Evolutionary conservation across 2,888 invertebrate species (phyloP).

Genomic region (Oligia strigilis): DNA sequence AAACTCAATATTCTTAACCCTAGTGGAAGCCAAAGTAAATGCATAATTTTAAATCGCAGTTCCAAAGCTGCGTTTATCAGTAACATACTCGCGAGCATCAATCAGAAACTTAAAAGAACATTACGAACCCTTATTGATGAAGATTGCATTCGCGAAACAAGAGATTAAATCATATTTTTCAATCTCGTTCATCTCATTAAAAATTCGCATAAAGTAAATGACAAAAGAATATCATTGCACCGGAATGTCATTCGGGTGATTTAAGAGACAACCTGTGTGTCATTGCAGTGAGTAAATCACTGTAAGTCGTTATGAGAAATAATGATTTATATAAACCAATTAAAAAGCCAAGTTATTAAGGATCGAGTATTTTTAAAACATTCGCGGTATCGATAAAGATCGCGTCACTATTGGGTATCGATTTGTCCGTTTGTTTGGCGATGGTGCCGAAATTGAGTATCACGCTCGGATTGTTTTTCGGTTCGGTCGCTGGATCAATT

Average conservation of each 20-base stretch:
- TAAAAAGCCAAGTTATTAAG: slow-evolving; percentile 85
- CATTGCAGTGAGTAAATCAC: slow-evolving; percentile 89
- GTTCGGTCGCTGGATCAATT: background rate
- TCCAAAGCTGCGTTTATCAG: slow-evolving; percentile 1
- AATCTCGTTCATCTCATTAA: slow-evolving; percentile 86
- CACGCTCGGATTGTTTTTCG: background rate
- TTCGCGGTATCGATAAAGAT: slow-evolving; percentile 65
- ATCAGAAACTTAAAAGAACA: slow-evolving; percentile 53
- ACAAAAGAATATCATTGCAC: slow-evolving; percentile 81
- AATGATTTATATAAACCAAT: slow-evolving; percentile 89
- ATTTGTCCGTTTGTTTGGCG: slow-evolving; percentile 67
- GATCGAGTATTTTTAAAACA: slow-evolving; percentile 69
- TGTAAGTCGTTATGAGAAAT: slow-evolving; percentile 82
- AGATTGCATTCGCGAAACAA: slow-evolving; percentile 73
- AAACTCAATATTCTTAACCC: background rate
- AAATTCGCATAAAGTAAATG: slow-evolving; percentile 84
- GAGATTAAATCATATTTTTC: slow-evolving; percentile 79
- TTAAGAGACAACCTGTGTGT: slow-evolving; percentile 82
- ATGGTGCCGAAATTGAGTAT: slow-evolving; percentile 13
- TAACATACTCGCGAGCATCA: slow-evolving; percentile 37
- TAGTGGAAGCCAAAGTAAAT: too few relatives aligned
- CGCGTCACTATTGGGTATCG: slow-evolving; percentile 54
- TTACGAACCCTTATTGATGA: slow-evolving; percentile 69
- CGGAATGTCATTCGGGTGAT: slow-evolving; percentile 77
- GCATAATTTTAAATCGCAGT: background rate